Evolutionary conservation across 2,888 invertebrate species (phyloP), one percentile per base, ranked within the genome.

Genomic region (Trissonchulus sp.): DNA sequence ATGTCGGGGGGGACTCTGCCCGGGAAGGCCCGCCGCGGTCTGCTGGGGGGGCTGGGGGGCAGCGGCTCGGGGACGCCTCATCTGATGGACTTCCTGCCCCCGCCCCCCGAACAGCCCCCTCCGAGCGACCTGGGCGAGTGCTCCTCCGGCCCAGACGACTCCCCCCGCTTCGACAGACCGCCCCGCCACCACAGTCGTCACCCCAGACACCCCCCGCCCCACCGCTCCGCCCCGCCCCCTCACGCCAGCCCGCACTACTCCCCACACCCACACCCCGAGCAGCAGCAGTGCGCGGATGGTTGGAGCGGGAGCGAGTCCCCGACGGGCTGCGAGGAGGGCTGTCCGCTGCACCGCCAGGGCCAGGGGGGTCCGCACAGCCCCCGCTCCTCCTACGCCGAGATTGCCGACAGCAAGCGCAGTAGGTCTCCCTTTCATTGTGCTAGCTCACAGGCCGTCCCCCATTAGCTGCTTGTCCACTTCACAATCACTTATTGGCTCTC

Each of bases 71-170:
- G 73, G 28, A 74, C 2, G 62, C 75, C 75, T 30, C n/a, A 28
- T 23, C 36, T 75, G 28, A 30, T 75, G 62, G 75, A 75, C 37
- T 75, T 75, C 36, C 3, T 75, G 1, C 75, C 75, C 15, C 75
- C 75, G 75, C 75, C 75, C 2, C 75, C 75, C 15, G 63, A 23
- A 3, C 62, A 60, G 33, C 74, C 75, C 2, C 75, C 75, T 15
- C 75, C 75, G 8, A 48, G 48, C 23, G 48, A 48, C 23, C 8
- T 48, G 8, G 48, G 48, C 23, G 48, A 48, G 48, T 15, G 48
- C 23, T 8, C 48, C n/a, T n/a, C n/a, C n/a, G n/a, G n/a, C 48
- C 8, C 48, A 23, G 48, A 48, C 8, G 48, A 48, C 48, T 48
- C 48, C 8, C 48, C 48, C 8, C 8, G 23, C 8, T 23, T 48